Evolutionary conservation across 2,113 vertebrate species (phyloP), one percentile per base, ranked within the genome.

Genomic region (Vicugna pacos): DNA sequence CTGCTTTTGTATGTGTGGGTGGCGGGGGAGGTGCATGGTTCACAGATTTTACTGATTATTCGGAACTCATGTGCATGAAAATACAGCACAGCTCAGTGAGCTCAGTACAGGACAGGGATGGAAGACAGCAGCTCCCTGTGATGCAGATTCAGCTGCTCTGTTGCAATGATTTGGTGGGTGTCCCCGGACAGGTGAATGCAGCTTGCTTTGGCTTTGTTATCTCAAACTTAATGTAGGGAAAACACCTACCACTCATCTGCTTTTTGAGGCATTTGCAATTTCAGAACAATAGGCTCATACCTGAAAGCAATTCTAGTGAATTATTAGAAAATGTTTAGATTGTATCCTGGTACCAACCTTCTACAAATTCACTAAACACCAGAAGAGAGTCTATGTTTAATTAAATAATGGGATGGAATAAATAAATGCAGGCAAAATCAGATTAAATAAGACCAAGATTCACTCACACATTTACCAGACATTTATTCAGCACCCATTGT

Each of bases 1-100:
- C 6, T 30, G 46, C 19, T 26, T 79, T 16, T 24, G 8, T 67
- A 24, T 69, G 60, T 77, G 32, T 76, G 6, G 75, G 26, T 64
- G n/a, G n/a, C 38, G 80, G 30, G 16, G 58, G 50, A 17, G 22
- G 76, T 32, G 70, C 22, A 93, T 26, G 38, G 50, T 90, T 92
- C 50, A 62, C 15, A 77, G n/a, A 91, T 60, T 84, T 67, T 32
- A 48, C 24, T 87, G 32, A 70, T 48, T 94, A 91, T 95, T 38
- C 24, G 77, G 10, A 83, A 58, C 52, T 94, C 73, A 48, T 20
- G 7, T 73, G 32, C 35, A 46, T 87, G 28, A 60, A 22, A 67
- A 56, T 24, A 17, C 5, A 30, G 7, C 46, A 70, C 26, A 19
- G 35, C 13, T 83, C 80, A 30, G 22, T 77, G 81, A 60, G 16